Evolutionary conservation across 2,797 vertebrate species (phyloP), one percentile per base, ranked within the genome.

Genomic region (Pelodytes ibericus): DNA sequence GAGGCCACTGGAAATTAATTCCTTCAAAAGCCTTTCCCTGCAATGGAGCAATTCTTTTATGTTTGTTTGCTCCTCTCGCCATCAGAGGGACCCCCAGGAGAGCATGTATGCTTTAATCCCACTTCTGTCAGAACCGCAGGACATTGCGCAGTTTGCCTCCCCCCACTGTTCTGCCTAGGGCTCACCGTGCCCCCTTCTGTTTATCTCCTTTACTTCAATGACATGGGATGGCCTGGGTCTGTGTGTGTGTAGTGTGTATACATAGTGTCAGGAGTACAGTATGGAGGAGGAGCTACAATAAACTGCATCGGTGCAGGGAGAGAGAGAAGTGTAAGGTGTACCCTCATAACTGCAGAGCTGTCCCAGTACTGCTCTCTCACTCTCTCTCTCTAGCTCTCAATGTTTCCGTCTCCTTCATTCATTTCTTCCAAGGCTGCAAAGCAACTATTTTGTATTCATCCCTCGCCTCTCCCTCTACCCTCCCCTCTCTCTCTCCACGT

Each of bases 271-370:
- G 8, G 60, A 49, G 51, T 41, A 13, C 47, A 30, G 26, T n/a
- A 4, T 10, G 59, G 13, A 59, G 69, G 69, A 78, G 75, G 75
- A 68, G 75, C 68, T 44, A 20, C 36, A 39, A 26, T 26, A 71
- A 64, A 60, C 75, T 77, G 75, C 68, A 72, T 72, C 75, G 4
- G 75, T 78, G 75, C 70, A 78, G 69, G 67, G 59, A 29, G 44
- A 44, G 20, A 24, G 63, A 49, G 47, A 56, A 60, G 41, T 57
- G 58, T 59, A 62, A 60, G 53, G 75, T 60, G 56, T 26, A 58
- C 69, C 69, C 62, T 66, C 36, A 78, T 78, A 78, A 78, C 75
- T 78, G 75, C 75, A 78, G 75, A 78, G 69, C 69, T 78, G 75
- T 78, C 75, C 75, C 75, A 78, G 18, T 63, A 78, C 69, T 20